These are phyloP conservation scores for Thymelicus acteon DNA, from an alignment of 2,888 invertebrate species.

Conservation along the genomic window DNA sequence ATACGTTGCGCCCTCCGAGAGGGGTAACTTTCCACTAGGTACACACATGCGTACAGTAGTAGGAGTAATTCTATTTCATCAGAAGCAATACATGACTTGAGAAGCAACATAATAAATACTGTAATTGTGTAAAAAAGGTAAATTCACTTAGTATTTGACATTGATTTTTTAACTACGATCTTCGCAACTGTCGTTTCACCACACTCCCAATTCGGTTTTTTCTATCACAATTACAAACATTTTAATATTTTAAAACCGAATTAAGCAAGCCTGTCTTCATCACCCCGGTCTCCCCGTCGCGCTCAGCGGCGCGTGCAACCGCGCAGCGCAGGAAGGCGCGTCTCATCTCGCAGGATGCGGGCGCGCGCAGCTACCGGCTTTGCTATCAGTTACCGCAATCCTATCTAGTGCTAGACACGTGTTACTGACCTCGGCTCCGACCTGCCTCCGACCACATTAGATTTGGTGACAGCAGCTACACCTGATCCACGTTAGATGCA, in stretches of 20 bases:
- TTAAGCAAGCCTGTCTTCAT: conserved; percentile 13
- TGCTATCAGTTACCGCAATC: conserved; percentile 52
- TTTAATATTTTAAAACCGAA: background rate
- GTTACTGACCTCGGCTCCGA: conserved; percentile 48
- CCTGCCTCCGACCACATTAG: conserved; percentile 16
- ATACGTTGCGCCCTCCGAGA: too few relatives aligned
- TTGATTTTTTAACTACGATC: too few relatives aligned
- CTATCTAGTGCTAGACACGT: conserved; percentile 54
- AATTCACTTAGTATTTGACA: too few relatives aligned
- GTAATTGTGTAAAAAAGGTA: too few relatives aligned
- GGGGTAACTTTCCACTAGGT: too few relatives aligned
- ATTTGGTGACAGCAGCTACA: conserved; percentile 4
- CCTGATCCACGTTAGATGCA: background rate
- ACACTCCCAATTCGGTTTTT: too few relatives aligned
- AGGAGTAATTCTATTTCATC: too few relatives aligned
- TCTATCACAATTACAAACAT: background rate
- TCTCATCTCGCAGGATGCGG: conserved; percentile 84
- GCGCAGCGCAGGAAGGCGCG: conserved; percentile 79
- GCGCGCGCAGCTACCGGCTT: conserved; percentile 55
- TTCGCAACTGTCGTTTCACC: too few relatives aligned
- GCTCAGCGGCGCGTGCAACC: conserved; percentile 83
- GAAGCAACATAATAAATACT: too few relatives aligned
- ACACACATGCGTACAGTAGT: too few relatives aligned
- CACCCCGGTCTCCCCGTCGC: conserved; percentile 63
- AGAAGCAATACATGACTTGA: too few relatives aligned